These are phyloP conservation scores for Nomada fabriciana DNA, from an alignment of 2,888 invertebrate genomes.

Conservation along the genomic window DNA sequence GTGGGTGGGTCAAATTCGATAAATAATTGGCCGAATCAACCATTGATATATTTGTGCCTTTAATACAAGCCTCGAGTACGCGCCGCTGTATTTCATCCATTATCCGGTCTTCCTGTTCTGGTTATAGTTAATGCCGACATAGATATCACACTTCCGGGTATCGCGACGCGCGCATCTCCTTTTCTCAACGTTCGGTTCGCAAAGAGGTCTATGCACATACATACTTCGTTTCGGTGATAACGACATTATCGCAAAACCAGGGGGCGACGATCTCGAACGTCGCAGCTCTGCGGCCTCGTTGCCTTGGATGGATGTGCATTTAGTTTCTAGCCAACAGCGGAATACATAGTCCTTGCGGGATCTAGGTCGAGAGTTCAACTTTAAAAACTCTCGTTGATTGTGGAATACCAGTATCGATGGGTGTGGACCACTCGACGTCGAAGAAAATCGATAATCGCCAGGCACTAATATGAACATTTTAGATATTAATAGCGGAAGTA, in stretches of 20 bases:
- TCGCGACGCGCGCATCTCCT: conserved; percentile 18
- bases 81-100: conserved; percentile 44
- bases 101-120: conserved; percentile 44
- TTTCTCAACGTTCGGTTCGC: conserved; percentile 50
- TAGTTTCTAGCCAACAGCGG: no score
- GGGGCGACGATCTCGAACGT: neutral
- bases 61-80: conserved; percentile 8
- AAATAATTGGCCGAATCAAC: conserved; percentile 56
- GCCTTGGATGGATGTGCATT: neutral
- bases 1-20: conserved; percentile 39
- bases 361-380: no score
- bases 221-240: conserved; percentile 75
- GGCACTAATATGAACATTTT: conserved; percentile 21
- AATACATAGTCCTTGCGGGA: no score
- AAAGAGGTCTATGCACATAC: conserved; percentile 67
- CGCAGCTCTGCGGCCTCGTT: neutral
- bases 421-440: neutral
- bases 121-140: conserved; percentile 39
- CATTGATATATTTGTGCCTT: conserved; percentile 55
- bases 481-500: conserved; percentile 34
- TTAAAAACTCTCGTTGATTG: neutral
- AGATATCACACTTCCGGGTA: conserved; percentile 18
- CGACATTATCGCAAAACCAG: conserved; percentile 73
- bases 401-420: neutral
- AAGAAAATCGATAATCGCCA: conserved; percentile 34